Evolutionary conservation across 2,888 invertebrate species (phyloP).

Genomic region (Harpalus rufipes): DNA sequence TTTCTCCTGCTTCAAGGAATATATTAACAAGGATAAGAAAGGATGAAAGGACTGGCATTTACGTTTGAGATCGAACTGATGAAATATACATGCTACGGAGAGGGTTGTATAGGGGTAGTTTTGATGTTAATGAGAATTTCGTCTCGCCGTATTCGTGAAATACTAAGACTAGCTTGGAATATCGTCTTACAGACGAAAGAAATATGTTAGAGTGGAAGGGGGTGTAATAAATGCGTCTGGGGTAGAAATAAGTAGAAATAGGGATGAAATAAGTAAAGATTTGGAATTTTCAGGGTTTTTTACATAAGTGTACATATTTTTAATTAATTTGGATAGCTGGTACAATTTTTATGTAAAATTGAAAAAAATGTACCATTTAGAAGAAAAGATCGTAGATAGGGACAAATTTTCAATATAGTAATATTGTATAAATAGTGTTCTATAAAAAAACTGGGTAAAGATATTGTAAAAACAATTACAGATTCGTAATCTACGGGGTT

Average conservation of each 20-base stretch:
- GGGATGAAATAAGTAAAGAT: background rate
- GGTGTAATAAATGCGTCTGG: background rate
- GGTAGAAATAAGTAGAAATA: background rate
- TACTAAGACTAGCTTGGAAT: background rate
- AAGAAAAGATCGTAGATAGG: no score
- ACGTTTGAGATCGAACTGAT: constrained; percentile 33
- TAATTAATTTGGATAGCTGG: background rate
- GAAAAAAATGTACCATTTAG: no score
- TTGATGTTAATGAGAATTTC: background rate
- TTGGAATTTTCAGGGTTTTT: background rate
- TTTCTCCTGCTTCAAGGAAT: constrained; percentile 49
- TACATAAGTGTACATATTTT: background rate
- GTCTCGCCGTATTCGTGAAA: background rate
- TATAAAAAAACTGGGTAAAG: background rate
- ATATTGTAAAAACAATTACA: background rate
- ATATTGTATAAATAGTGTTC: background rate
- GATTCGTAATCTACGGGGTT: background rate
- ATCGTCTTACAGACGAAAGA: background rate
- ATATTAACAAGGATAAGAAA: constrained; percentile 62
- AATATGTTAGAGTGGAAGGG: background rate
- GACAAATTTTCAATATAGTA: no score
- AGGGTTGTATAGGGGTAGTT: constrained; percentile 13
- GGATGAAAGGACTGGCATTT: constrained; percentile 27
- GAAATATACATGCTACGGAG: constrained; percentile 36
- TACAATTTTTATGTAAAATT: background rate